Evolutionary conservation across 2,888 invertebrate genomes (phyloP).

Genomic region (Cancer borealis): DNA sequence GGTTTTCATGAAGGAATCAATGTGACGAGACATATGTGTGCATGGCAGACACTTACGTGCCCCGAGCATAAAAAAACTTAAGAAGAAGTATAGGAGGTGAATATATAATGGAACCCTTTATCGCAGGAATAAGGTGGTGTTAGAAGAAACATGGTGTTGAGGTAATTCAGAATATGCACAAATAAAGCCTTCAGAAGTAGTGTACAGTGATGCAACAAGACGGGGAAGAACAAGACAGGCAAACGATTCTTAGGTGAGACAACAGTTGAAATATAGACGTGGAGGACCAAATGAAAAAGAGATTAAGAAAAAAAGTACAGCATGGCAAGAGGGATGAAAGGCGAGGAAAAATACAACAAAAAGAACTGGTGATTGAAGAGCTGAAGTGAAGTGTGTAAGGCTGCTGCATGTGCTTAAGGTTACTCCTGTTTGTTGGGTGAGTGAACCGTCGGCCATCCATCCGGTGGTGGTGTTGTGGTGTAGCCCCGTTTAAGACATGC

Average conservation of each 20-base stretch:
- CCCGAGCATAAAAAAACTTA: too few relatives aligned
- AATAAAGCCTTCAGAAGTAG: not conserved
- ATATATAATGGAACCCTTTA: too few relatives aligned
- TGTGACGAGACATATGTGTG: too few relatives aligned
- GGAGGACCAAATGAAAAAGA: not conserved
- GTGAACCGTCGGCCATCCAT: not conserved
- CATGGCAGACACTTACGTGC: too few relatives aligned
- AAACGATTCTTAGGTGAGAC: too few relatives aligned
- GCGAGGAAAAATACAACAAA: not conserved
- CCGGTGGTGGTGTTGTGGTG: too few relatives aligned
- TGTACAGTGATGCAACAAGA: not conserved
- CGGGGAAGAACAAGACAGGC: not conserved
- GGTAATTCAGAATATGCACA: not conserved
- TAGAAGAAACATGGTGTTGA: not conserved
- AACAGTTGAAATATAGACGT: not conserved
- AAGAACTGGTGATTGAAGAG: not conserved
- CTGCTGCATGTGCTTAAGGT: not conserved
- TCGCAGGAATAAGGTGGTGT: not conserved
- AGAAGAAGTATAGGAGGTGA: too few relatives aligned
- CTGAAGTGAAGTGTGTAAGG: not conserved
- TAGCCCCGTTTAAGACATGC: too few relatives aligned
- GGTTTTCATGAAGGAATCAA: too few relatives aligned
- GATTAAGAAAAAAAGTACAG: not conserved
- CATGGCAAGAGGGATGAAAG: not conserved
- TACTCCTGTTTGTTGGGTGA: conserved; percentile 11